Percentiles rank a stretch among this genome's conserved stretches.
These are phyloP conservation scores for Mesorhabditis belari DNA, from an alignment of 2,888 invertebrate species.

Conservation along the genomic window DNA sequence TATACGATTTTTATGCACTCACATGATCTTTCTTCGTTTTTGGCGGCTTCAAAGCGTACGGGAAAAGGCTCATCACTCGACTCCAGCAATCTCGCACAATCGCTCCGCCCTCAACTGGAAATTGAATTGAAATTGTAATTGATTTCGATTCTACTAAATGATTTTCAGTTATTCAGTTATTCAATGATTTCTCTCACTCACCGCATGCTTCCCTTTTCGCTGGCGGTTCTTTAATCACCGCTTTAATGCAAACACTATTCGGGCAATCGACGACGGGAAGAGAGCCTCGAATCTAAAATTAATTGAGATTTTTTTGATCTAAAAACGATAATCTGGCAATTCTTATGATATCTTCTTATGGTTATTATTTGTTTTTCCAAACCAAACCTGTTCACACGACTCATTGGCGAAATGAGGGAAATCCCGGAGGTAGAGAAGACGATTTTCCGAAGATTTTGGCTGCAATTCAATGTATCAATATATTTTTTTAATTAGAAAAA, in stretches of 20 bases:
- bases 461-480: conserved; percentile 8
- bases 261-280: conserved; percentile 39
- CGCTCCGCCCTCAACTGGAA: conserved; percentile 39
- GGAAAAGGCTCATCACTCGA: conserved; percentile 24
- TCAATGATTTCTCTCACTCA: conserved; percentile 12
- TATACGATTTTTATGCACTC: neutral
- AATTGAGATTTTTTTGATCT: neutral
- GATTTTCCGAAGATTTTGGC: conserved; percentile 34
- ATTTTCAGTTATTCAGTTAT: neutral
- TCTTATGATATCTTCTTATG: neutral
- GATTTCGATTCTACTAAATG: neutral
- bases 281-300: conserved; percentile 16
- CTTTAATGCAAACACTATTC: conserved; percentile 40
- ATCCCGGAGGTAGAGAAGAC: conserved; percentile 26
- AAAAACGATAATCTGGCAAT: neutral
- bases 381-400: conserved; percentile 26
- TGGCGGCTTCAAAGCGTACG: neutral
- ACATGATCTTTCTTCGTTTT: neutral
- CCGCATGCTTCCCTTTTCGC: conserved; percentile 41
- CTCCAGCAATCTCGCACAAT: conserved; percentile 48
- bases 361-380: neutral
- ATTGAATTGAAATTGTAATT: neutral
- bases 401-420: conserved; percentile 36
- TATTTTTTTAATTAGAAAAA: neutral
- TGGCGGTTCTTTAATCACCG: conserved; percentile 38